Evolutionary conservation across 2,888 invertebrate genomes (phyloP).

Genomic region (Ametastegia equiseti): DNA sequence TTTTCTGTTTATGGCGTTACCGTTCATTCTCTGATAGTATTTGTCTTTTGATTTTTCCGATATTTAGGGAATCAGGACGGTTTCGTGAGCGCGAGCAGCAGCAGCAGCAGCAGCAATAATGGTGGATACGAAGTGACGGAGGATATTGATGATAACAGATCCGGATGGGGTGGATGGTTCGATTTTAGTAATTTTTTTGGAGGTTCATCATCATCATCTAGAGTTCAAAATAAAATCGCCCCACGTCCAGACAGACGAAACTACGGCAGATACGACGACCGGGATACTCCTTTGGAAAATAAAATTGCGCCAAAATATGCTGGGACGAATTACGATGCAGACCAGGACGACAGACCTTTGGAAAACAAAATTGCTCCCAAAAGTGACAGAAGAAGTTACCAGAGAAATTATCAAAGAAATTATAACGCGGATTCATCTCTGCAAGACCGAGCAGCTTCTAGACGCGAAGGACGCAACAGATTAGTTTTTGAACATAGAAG

Average conservation of each 20-base stretch:
- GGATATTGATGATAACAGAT: slow-evolving; percentile 60
- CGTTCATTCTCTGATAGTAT: not conserved
- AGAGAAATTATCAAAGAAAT: slow-evolving; percentile 10
- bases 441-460: not conserved
- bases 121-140: slow-evolving; percentile 66
- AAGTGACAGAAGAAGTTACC: slow-evolving; percentile 26
- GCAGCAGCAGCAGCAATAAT: slow-evolving; percentile 15
- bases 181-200: slow-evolving; percentile 57
- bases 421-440: not conserved
- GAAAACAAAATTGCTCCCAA: slow-evolving; percentile 57
- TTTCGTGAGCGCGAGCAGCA: slow-evolving; percentile 5
- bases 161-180: slow-evolving; percentile 25
- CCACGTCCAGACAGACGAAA: slow-evolving; percentile 49
- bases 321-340: slow-evolving; percentile 5
- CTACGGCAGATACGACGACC: slow-evolving; percentile 33
- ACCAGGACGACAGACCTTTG: slow-evolving; percentile 53
- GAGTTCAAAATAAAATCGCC: slow-evolving; percentile 58
- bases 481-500: slow-evolving; percentile 31
- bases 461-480: slow-evolving; percentile 32
- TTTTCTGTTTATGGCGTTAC: not conserved
- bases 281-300: slow-evolving; percentile 57
- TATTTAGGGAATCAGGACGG: slow-evolving; percentile 37
- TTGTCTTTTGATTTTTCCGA: not conserved
- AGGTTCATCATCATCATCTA: slow-evolving; percentile 30
- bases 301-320: slow-evolving; percentile 57